These are phyloP conservation scores for Brachypteracias leptosomus DNA, from an alignment of 2,113 vertebrate species.

Conservation along the genomic window DNA sequence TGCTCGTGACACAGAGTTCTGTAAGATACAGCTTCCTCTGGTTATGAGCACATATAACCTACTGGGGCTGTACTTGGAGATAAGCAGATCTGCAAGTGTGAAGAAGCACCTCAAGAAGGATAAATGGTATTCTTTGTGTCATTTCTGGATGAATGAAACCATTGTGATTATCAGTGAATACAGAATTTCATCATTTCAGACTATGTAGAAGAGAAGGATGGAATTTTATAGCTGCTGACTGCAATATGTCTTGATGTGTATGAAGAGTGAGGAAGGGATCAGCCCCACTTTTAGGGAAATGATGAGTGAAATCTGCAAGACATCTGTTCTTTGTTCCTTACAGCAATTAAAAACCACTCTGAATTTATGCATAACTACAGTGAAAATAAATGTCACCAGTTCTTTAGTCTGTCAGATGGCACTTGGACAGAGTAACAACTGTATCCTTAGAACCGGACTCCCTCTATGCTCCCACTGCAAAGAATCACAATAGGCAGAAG, in stretches of 20 bases:
- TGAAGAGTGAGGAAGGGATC: not conserved
- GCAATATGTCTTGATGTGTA: not conserved
- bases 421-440: not conserved
- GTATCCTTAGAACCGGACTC: not conserved
- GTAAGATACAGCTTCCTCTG: not conserved
- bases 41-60: not conserved
- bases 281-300: not conserved
- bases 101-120: not conserved
- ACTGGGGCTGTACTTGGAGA: not conserved
- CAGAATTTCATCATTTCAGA: not conserved
- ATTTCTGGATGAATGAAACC: not conserved
- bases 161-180: not conserved
- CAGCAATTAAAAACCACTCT: not conserved
- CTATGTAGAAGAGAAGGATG: not conserved
- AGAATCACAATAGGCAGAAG: not conserved
- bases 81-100: not conserved
- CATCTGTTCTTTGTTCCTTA: not conserved
- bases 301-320: not conserved
- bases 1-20: not conserved
- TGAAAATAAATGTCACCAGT: not conserved
- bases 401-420: not conserved
- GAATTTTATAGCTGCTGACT: not conserved
- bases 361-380: not conserved
- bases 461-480: not conserved
- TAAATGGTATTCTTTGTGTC: not conserved